Evolutionary conservation across 2,888 invertebrate species (phyloP), one percentile per base, ranked within the genome.

Genomic region (Acanthacorydalis orientalis): DNA sequence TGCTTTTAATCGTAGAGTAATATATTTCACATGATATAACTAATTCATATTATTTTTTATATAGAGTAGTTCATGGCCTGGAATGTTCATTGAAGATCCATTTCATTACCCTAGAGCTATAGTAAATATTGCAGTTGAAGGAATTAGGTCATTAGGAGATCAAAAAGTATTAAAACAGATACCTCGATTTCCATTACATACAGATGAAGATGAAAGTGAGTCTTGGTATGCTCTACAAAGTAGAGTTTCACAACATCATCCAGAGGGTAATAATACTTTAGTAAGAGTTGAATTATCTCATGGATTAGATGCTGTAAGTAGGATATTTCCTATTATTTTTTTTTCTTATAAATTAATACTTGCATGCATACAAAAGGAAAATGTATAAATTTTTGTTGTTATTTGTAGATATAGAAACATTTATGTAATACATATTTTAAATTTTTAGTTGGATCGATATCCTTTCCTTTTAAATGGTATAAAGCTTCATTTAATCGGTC

Each of bases 81-180:
- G 83, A 11, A 61, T 88, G 53, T 70, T 67, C 48, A 72, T 87
- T 38, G 65, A 62, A 6, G 74, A 83, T 65, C 85, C 85, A 1
- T 87, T 88, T 56, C 67, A 73, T 50, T 71, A 81, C 43, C 80
- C 86, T n/a, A 78, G 83, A 61, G 79, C 77, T 34, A 70, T 79
- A 2, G 78, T 85, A 12, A 75, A 74, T 37, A 67, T 87, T 10
- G 74, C 75, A 43, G 69, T 87, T 43, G 81, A 84, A 64, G 88
- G 86, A 35, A 67, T 82, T 2, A 63, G 70, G 15, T 69, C 65
- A 53, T 67, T 76, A 48, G 72, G 70, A 16, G 62, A 63, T 53
- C 59, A 59, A 56, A 75, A 75, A 11, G 34, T 12, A 15, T 45
- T 37, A 11, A 23, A 34, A 15, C 34, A 15, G 52, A 68, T 70